Percentiles rank a stretch among this genome's conserved stretches.
Evolutionary conservation across 1,140 invertebrate genomes (phyloP).

Genomic region (Nixonia krombeini): DNA sequence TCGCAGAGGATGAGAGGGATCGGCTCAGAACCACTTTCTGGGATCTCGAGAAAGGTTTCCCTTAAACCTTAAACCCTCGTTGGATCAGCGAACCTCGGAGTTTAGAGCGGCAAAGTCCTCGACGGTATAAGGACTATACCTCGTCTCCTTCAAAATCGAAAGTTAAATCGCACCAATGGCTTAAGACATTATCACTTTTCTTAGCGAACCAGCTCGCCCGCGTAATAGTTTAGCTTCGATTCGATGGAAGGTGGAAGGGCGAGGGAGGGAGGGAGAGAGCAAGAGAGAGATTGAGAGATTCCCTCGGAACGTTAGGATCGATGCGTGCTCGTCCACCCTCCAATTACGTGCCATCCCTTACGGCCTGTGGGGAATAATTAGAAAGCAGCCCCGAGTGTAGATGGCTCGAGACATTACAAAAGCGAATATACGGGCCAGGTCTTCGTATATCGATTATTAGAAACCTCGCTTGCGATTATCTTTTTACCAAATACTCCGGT

Average conservation of each 20-base stretch:
- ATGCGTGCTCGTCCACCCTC: slow-evolving; percentile 65
- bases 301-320: slow-evolving; percentile 58
- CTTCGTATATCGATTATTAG: slow-evolving; percentile 41
- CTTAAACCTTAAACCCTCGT: slow-evolving; percentile 69
- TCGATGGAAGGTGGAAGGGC: slow-evolving; percentile 41
- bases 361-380: slow-evolving; percentile 69
- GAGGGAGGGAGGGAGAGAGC: slow-evolving; percentile 29
- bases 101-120: slow-evolving; percentile 62
- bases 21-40: slow-evolving; percentile 64
- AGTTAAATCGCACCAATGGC: slow-evolving; percentile 68
- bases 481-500: slow-evolving; percentile 1
- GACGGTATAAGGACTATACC: slow-evolving; percentile 44
- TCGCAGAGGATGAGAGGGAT: slow-evolving; percentile 63
- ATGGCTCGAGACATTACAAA: slow-evolving; percentile 47
- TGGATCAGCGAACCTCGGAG: slow-evolving; percentile 60
- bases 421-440: slow-evolving; percentile 31
- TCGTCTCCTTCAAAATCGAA: slow-evolving; percentile 61
- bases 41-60: slow-evolving; percentile 61
- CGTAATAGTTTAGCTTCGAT: slow-evolving; percentile 47
- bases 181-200: slow-evolving; percentile 72
- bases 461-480: slow-evolving; percentile 9
- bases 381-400: slow-evolving; percentile 61
- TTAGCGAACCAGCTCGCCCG: slow-evolving; percentile 57
- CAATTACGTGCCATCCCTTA: slow-evolving; percentile 67
- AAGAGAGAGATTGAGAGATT: slow-evolving; percentile 49